Conservation (phyloP, 1,140 invertebrate species). For the Ladona fulva region DNA sequence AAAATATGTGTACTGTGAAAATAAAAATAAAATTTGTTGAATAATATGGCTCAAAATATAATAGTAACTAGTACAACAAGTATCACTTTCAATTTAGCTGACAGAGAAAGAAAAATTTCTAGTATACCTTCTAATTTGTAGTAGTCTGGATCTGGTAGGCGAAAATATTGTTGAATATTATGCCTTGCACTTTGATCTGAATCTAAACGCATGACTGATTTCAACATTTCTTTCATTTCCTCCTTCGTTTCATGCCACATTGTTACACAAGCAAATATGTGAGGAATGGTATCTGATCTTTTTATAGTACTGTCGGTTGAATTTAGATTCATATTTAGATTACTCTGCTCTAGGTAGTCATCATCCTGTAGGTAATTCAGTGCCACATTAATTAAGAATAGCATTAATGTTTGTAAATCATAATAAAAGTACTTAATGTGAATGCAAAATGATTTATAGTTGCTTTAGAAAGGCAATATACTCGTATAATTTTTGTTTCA, state of each 20-base stretch:
- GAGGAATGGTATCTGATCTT: conserved; percentile 28
- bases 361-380: too few species aligned
- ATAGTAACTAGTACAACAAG: too few species aligned
- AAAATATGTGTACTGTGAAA: conserved; percentile 44
- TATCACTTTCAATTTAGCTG: not conserved
- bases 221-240: conserved; percentile 54
- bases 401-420: too few species aligned
- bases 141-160: conserved; percentile 54
- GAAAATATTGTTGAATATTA: conserved; percentile 51
- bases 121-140: conserved; percentile 57
- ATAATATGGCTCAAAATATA: not conserved
- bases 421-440: too few species aligned
- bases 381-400: too few species aligned
- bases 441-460: too few species aligned
- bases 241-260: conserved; percentile 59
- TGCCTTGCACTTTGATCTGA: conserved; percentile 52
- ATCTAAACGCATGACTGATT: conserved; percentile 52
- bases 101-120: not conserved
- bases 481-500: too few species aligned
- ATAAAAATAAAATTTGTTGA: not conserved
- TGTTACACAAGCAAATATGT: conserved; percentile 53
- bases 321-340: too few species aligned
- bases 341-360: too few species aligned
- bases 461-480: too few species aligned
- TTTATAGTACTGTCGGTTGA: not conserved